phyloP scores from a whole-genome alignment of 2,113 vertebrate genomes.

The Triplophysa siluroides region DNA sequence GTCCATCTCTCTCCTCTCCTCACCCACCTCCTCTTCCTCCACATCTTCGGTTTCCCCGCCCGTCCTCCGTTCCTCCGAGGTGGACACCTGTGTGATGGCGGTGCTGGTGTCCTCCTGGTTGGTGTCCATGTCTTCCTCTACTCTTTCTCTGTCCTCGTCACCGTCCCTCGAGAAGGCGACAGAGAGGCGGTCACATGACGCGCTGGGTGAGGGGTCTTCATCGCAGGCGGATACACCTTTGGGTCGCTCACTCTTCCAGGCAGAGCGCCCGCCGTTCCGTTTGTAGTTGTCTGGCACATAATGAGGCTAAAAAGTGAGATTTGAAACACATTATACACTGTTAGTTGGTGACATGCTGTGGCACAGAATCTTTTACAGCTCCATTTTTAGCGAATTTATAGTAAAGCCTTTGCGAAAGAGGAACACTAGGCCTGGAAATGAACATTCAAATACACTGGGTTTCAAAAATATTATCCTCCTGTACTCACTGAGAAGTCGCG shows the following conservation, averaged over 20 bases:
- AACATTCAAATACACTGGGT: too few species aligned
- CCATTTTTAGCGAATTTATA: too few species aligned
- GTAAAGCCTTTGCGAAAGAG: too few species aligned
- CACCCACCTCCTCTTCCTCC: constrained; percentile 57
- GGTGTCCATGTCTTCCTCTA: constrained; percentile 63
- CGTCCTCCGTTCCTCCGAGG: constrained; percentile 54
- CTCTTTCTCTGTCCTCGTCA: constrained; percentile 56
- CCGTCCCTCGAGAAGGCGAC: constrained; percentile 31
- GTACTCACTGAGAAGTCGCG: constrained; percentile 93
- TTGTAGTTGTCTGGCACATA: constrained; percentile 99
- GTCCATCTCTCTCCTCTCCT: constrained; percentile 77
- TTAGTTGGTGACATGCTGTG: too few species aligned
- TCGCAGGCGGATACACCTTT: constrained; percentile 74
- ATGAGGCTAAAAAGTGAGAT: constrained; percentile 83
- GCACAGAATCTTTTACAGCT: too few species aligned
- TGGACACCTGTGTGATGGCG: constrained; percentile 40
- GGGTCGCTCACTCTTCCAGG: constrained; percentile 92
- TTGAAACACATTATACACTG: background rate
- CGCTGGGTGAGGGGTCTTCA: constrained; percentile 67
- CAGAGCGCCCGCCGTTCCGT: constrained; percentile 92
- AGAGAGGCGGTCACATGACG: constrained; percentile 60
- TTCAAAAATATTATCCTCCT: background rate
- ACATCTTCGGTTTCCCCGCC: constrained; percentile 61
- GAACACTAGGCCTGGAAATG: too few species aligned
- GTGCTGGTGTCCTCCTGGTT: constrained; percentile 56